Conservation (phyloP, 1,140 invertebrate species). For the Penaeus vannamei region DNA sequence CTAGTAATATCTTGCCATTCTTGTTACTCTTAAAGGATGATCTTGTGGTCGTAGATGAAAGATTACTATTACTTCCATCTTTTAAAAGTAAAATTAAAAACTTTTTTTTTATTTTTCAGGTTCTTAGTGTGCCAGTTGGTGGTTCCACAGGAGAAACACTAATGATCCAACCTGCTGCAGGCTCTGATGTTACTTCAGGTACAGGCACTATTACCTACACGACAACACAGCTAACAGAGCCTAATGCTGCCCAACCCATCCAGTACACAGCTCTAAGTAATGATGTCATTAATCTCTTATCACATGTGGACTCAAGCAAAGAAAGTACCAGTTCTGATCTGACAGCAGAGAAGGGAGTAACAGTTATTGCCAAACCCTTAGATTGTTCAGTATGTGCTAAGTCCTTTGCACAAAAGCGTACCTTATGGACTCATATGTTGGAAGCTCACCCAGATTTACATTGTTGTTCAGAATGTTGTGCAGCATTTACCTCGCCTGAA, state of each 20-base stretch:
- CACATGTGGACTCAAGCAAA: conserved; percentile 49
- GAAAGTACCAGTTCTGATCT: conserved; percentile 42
- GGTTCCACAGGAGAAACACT: conserved; percentile 44
- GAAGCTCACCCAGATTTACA: conserved; percentile 49
- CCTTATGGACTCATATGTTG: conserved; percentile 53
- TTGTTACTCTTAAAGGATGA: no score
- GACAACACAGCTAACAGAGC: conserved; percentile 29
- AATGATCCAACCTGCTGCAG: conserved; percentile 57
- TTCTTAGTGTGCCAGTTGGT: conserved; percentile 51
- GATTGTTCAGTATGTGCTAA: conserved; percentile 59
- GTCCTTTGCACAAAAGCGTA: conserved; percentile 60
- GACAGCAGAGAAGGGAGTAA: conserved; percentile 31
- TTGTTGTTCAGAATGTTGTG: conserved; percentile 54
- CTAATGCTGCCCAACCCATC: conserved; percentile 46
- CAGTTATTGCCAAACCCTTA: conserved; percentile 53
- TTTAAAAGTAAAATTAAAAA: neutral
- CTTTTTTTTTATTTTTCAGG: conserved; percentile 33
- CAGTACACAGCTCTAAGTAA: conserved; percentile 52
- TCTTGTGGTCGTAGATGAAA: no score
- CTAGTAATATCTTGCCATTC: no score
- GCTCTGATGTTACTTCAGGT: conserved; percentile 46
- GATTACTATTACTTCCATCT: no score
- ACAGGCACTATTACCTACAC: conserved; percentile 33
- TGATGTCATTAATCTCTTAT: conserved; percentile 60
- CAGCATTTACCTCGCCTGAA: conserved; percentile 46